Evolutionary conservation across 2,113 vertebrate genomes (phyloP), one percentile per base, ranked within the genome.

Genomic region (Paramisgurnus dabryanus): DNA sequence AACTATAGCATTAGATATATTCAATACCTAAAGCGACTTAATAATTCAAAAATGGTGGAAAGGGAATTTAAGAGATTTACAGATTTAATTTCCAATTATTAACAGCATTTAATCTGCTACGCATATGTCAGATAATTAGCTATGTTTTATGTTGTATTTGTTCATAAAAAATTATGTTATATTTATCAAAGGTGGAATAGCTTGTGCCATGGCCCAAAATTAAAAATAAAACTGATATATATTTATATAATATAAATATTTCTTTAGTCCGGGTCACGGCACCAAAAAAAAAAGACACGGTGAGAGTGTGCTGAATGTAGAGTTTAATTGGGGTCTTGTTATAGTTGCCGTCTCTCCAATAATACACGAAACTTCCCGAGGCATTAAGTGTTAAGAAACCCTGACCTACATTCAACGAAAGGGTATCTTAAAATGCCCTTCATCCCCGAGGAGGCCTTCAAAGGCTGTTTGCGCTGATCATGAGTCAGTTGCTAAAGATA

Each of bases 351-450:
- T 66, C 49, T 55, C 61, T 55, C 10, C 1, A 17, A 41, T 66
- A 53, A 66, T 13, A 64, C 47, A 12, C 34, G 47, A 66, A 9
- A 60, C 34, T 64, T 57, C 69, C 79, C n/a, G 11, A 55, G 71
- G 70, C 79, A 74, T 73, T 80, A 64, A 66, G 63, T 40, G 74
- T 27, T 53, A 53, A 47, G 60, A 66, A 76, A 76, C 61, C 66
- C 61, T 77, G 74, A 77, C 74, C 74, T 66, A 77, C 63, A 77
- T 77, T 77, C 63, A 77, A 63, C 27, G 27, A 34, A 34, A 34
- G 27, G 27, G 27, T 34, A 34, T 49, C 27, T n/a, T 18, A 40
- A 45, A 13, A 50, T 27, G 17, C 47, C 63, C 63, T 49, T 8
- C 63, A 4, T 77, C 47, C 47, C 47, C 5, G 10, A 39, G 17